These are phyloP conservation scores for Ctenoplectra terminalis DNA, from an alignment of 1,140 invertebrate species.

Conservation along the genomic window DNA sequence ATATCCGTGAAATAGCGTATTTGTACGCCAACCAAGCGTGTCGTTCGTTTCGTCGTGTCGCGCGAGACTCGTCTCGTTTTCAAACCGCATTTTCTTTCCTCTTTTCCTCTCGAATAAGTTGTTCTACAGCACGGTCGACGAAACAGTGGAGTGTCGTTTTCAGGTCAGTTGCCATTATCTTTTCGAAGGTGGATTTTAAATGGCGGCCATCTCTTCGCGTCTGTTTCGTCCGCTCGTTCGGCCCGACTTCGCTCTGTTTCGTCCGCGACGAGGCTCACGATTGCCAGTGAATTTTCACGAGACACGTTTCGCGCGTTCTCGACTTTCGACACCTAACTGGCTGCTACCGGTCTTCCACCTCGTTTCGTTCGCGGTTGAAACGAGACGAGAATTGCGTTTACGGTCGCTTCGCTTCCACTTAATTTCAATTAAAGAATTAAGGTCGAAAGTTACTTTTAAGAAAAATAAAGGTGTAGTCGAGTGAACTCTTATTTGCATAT, in stretches of 20 bases:
- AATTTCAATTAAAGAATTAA: neutral
- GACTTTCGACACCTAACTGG: slow-evolving; percentile 26
- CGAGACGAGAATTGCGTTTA: slow-evolving; percentile 24
- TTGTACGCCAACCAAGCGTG: too few species aligned
- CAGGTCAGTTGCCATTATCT: slow-evolving; percentile 74
- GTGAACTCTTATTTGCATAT: too few species aligned
- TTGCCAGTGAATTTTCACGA: slow-evolving; percentile 56
- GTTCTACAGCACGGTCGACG: slow-evolving; percentile 42
- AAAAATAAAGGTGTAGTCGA: neutral
- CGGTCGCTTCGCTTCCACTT: neutral
- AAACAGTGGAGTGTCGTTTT: slow-evolving; percentile 70
- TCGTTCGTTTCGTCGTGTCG: neutral
- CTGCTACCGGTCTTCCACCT: neutral
- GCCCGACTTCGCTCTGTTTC: slow-evolving; percentile 15
- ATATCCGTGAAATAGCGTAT: neutral
- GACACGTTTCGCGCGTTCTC: slow-evolving; percentile 43
- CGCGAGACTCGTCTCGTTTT: too few species aligned
- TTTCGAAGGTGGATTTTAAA: slow-evolving; percentile 58
- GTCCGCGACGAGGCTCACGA: slow-evolving; percentile 38
- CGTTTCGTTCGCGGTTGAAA: slow-evolving; percentile 15
- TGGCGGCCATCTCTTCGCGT: slow-evolving; percentile 39
- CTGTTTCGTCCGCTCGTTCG: slow-evolving; percentile 2
- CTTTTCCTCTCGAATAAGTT: slow-evolving; percentile 38
- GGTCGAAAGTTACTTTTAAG: neutral
- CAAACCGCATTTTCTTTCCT: neutral